Base-by-base conservation (phyloP, 2,113 vertebrate species). In the Chionis minor region DNA sequence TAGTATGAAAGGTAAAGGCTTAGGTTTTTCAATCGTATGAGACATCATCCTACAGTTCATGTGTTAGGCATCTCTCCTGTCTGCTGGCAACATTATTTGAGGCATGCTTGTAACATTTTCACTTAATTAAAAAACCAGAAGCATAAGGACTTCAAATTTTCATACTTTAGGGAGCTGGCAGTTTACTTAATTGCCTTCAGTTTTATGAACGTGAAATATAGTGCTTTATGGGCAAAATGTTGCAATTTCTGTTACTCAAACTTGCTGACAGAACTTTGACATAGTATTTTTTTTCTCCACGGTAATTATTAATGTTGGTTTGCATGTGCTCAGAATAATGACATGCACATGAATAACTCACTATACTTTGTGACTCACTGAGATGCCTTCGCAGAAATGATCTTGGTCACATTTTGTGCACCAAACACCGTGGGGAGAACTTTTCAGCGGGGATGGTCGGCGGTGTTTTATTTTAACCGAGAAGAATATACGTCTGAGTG, bases 341-440 rank as follows among this genome's bases (percentile, higher is more conserved):
- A 92, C 91, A 93, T 2, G 10, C 92, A 92, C 91, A 91, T 62
- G 67, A 96, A 93, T 81, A 94, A 88, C 72, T 90, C 81, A 42
- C 75, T 88, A 45, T 24, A 90, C 84, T 92, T 86, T 93, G 88
- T 97, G 97, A 97, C 61, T 97, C 97, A 97, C 52, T 4, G 15
- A 79, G 69, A 90, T 97, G 95, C 95, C 95, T 97, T 97, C 55
- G 12, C 89, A 97, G 94, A 97, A 95, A 94, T 90, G 9, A 88
- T 71, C 92, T n/a, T 32, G 84, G 71, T 86, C 95, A 86, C 71
- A 82, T 67, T 90, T 6, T 4, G 71, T 35, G 82, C 49, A 24
- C 54, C 91, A 78, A 70, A 87, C 85, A 91, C 70, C 1, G 5
- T 4, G 40, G 33, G 78, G 73, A 95, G 35, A 96, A 35, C 65